Base-by-base conservation (phyloP, 2,888 invertebrate species). In the Ochlodes sylvanus region DNA sequence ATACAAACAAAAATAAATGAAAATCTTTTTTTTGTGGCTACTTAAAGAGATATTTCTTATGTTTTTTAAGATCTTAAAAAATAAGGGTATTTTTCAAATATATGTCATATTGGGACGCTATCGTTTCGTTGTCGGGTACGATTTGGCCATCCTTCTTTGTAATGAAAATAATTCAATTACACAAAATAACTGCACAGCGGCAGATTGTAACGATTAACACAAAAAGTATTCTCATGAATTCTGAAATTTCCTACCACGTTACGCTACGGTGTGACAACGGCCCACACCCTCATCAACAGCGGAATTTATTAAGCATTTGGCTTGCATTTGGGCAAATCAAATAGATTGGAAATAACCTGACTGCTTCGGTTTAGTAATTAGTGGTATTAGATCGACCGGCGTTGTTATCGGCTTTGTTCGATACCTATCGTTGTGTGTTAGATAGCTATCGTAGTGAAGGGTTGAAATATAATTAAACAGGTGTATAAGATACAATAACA, bases 281-380 rank as follows among this genome's bases (percentile, higher is more conserved):
- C 32, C 62, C 57, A 41, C 50, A 65, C 44, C 44, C 66, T 72
- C 70, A 69, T 73, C 73, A 73, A 72, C 69, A 70, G 70, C 62
- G 69, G 72, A 73, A 77, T 76, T 67, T 67, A 61, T 67, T 67
- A 67, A 67, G 54, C 52, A 61, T 61, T 60, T 61, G 52, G 67
- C 42, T 67, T 67, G 61, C 67, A 67, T 61, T 67, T 67, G 60
- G 66, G 67, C 67, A 41, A 67, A 67, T 78, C 75, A 76, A 77
- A 78, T 76, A 75, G 72, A 75, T 76, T 75, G 77, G 77, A 77
- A 77, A 73, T 72, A 75, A 76, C 75, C 74, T 72, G 73, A 73
- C 73, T 70, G 71, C 69, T 76, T 70, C 72, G 72, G 68, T 72
- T 73, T 62, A 65, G 69, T 70, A 68, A 72, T 71, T 70, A 72